Percentiles rank a stretch among this genome's conserved stretches.
Evolutionary conservation across 2,797 vertebrate species (phyloP).

Genomic region (Rhinogobio ventralis): DNA sequence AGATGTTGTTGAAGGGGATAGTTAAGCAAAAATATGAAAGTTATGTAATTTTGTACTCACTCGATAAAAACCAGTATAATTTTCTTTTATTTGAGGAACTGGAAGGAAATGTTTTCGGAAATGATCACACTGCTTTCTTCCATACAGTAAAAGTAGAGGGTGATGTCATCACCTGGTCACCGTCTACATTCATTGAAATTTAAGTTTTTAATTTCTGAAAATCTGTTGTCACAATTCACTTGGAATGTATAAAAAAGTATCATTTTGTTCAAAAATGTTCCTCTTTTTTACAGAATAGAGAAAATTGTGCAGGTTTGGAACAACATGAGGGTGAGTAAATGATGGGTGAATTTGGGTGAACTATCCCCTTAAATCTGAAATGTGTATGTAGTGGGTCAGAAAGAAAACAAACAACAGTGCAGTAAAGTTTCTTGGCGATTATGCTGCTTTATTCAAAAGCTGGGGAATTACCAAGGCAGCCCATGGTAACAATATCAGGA

Average conservation of each 20-base stretch:
- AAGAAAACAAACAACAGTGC: constrained; percentile 61
- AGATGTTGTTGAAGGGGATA: background rate
- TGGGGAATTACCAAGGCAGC: constrained; percentile 77
- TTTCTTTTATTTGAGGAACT: background rate
- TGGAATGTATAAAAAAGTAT: background rate
- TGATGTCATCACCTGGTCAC: background rate
- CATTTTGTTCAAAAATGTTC: background rate
- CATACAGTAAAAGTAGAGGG: background rate
- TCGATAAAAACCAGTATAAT: background rate
- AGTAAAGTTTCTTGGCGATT: constrained; percentile 79
- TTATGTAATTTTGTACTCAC: background rate
- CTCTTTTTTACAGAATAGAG: background rate
- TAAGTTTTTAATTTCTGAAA: background rate
- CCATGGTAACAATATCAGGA: constrained; percentile 82
- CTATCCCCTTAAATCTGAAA: background rate
- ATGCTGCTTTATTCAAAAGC: constrained; percentile 89
- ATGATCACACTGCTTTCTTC: background rate
- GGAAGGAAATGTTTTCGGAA: background rate
- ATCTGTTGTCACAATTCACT: background rate
- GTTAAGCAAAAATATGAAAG: background rate
- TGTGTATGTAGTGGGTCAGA: constrained; percentile 16
- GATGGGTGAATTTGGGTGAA: background rate
- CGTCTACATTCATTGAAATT: background rate
- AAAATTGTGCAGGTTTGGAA: background rate
- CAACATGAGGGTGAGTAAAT: background rate